phyloP scores from a whole-genome alignment of 2,888 invertebrate genomes.

The Zaprionus bogoriensis region DNA sequence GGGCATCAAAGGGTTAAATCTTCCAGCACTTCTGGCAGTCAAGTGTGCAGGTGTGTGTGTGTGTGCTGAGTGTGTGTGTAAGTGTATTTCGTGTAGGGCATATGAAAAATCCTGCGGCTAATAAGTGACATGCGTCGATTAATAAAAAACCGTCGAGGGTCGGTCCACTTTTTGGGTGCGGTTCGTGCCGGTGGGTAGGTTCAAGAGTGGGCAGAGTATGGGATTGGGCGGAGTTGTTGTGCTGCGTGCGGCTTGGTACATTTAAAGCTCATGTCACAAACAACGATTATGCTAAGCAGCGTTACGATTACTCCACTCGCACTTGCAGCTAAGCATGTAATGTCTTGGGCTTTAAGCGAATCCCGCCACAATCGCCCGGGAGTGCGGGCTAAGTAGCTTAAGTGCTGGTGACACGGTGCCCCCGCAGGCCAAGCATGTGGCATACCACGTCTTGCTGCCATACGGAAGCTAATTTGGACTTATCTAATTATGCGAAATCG shows the following conservation, averaged over 20 bases:
- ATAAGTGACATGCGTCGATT: constrained; percentile 76
- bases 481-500: constrained; percentile 11
- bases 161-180: constrained; percentile 26
- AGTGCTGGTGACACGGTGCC: not conserved
- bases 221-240: not conserved
- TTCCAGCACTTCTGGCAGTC: not conserved
- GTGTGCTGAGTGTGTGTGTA: constrained; percentile 15
- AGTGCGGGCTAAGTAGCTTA: constrained; percentile 3
- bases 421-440: too few species aligned
- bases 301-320: constrained; percentile 32
- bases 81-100: constrained; percentile 53
- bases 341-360: constrained; percentile 12
- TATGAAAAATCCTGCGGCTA: constrained; percentile 72
- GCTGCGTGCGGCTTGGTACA: constrained; percentile 48
- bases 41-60: constrained; percentile 3
- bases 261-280: constrained; percentile 63
- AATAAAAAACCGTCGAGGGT: constrained; percentile 59
- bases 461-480: constrained; percentile 11
- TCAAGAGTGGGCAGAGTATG: not conserved
- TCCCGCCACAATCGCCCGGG: constrained; percentile 6
- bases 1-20: constrained; percentile 65
- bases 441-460: not conserved
- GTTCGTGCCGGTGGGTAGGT: constrained; percentile 11
- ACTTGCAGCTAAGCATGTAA: constrained; percentile 4
- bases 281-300: constrained; percentile 64